These are phyloP conservation scores for Sebastes hopkinsi DNA, from an alignment of 2,797 vertebrate genomes.

Conservation along the genomic window DNA sequence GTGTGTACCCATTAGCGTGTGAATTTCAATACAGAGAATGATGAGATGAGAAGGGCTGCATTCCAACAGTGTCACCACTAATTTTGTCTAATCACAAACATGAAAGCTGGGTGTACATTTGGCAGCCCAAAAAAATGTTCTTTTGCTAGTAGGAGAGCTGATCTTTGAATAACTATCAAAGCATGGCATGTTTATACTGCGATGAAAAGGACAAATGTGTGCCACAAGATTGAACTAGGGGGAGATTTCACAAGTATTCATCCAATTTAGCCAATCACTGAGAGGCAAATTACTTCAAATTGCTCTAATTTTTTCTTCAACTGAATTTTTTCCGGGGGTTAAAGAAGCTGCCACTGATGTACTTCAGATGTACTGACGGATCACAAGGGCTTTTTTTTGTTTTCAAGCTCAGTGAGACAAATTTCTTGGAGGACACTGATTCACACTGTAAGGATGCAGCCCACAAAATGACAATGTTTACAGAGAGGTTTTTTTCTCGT, in stretches of 20 bases:
- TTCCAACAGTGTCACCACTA: conserved; percentile 57
- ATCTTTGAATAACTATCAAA: not conserved
- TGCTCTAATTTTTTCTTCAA: not conserved
- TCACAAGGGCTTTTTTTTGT: not conserved
- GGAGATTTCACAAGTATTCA: not conserved
- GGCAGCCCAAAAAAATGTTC: not conserved
- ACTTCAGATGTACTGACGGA: not conserved
- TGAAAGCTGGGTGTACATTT: not conserved
- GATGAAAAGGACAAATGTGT: not conserved
- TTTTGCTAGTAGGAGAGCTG: not conserved
- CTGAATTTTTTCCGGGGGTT: not conserved
- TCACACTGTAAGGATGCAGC: conserved; percentile 67
- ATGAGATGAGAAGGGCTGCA: conserved; percentile 68
- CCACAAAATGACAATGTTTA: conserved; percentile 64
- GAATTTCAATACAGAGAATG: conserved; percentile 37
- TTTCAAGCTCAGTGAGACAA: not conserved
- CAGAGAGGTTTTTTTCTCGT: conserved; percentile 57
- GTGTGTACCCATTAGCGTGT: conserved; percentile 23
- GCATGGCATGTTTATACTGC: not conserved
- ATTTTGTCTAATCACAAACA: conserved; percentile 1
- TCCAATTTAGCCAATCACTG: not conserved
- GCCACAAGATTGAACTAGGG: not conserved
- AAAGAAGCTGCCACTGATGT: not conserved
- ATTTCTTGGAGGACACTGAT: not conserved
- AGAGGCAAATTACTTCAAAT: not conserved